Percentiles rank a stretch among this genome's conserved stretches.
These are phyloP conservation scores for Cheirogaleus major DNA, from an alignment of 2,797 vertebrate genomes.

Conservation along the genomic window DNA sequence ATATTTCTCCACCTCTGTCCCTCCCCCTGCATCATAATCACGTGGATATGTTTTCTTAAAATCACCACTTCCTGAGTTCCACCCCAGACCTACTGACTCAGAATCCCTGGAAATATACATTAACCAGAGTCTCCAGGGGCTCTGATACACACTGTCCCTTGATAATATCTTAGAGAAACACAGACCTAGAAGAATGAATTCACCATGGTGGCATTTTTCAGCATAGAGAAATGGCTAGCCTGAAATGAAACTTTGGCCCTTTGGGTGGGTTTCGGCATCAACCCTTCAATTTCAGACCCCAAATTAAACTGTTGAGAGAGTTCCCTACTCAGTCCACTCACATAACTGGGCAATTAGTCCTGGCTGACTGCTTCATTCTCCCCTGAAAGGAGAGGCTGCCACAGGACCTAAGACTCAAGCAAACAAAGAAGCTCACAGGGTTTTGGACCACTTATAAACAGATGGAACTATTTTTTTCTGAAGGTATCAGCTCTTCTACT, in stretches of 20 bases:
- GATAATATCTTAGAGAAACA: background rate
- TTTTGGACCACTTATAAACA: background rate
- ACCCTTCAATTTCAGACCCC: background rate
- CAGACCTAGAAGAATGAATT: background rate
- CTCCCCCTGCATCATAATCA: background rate
- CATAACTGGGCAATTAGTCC: slow-evolving; percentile 24
- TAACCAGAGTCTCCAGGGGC: background rate
- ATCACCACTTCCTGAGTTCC: background rate
- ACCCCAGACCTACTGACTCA: background rate
- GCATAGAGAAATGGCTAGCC: background rate
- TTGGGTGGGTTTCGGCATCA: background rate
- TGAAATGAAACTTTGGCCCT: background rate
- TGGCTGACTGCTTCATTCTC: background rate
- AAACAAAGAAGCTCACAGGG: background rate
- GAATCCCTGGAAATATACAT: background rate
- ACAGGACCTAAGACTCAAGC: background rate
- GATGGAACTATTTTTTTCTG: background rate
- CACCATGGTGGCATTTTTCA: background rate
- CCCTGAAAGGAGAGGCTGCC: background rate
- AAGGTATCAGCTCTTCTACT: background rate
- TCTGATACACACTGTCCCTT: background rate
- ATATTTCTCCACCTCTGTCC: background rate
- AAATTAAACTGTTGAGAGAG: slow-evolving; percentile 28
- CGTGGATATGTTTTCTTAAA: background rate
- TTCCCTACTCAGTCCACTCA: background rate